A percentile compares a stretch with the other conserved stretches of the same genome.
These are phyloP conservation scores for Pipra filicauda DNA, from an alignment of 2,113 vertebrate species.

Conservation along the genomic window DNA sequence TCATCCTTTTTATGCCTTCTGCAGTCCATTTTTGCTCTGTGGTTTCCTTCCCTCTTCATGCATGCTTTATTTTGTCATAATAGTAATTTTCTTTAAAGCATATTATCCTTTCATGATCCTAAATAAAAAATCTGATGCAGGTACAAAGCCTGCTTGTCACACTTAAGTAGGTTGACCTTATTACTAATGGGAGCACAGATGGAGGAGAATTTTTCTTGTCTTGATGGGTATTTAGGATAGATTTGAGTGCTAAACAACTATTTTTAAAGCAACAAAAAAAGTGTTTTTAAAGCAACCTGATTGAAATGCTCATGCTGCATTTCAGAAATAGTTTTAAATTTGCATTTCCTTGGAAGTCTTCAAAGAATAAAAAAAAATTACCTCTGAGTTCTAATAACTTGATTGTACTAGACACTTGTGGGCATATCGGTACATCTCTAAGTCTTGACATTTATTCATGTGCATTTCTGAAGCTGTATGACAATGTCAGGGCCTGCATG, in stretches of 20 bases:
- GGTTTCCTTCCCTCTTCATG: not conserved
- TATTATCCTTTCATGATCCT: not conserved
- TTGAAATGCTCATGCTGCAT: not conserved
- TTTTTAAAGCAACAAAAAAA: not conserved
- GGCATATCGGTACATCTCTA: not conserved
- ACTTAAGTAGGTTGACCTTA: not conserved
- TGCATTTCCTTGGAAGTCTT: not conserved
- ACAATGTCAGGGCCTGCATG: not conserved
- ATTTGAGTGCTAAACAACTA: not conserved
- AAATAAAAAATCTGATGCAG: not conserved
- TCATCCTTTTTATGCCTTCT: not conserved
- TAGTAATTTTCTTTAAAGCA: not conserved
- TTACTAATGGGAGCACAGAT: not conserved
- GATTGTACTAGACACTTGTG: not conserved
- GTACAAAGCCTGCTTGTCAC: not conserved
- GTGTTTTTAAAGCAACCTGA: not conserved
- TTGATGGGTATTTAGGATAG: not conserved
- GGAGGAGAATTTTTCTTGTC: not conserved
- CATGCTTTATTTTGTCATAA: not conserved
- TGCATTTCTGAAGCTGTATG: not conserved
- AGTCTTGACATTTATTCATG: not conserved
- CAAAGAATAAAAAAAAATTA: not conserved
- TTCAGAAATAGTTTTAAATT: not conserved
- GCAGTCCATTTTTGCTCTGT: not conserved
- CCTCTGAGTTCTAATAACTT: not conserved